These are phyloP conservation scores for Clavelina lepadiformis DNA, from an alignment of 23 tunicate species.

Conservation along the genomic window DNA sequence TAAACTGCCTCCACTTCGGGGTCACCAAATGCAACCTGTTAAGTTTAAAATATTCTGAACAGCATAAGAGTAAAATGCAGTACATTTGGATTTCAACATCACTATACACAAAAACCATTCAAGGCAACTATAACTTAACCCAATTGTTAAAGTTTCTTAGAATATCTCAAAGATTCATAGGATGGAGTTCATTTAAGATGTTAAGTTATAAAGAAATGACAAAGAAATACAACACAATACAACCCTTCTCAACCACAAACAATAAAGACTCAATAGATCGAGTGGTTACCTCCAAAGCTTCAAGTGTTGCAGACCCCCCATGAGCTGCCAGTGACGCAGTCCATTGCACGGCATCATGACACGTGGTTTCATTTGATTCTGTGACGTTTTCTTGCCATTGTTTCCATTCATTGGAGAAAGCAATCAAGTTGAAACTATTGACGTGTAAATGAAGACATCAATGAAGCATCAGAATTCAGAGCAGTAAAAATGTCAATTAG, in stretches of 20 bases:
- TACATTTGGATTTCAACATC: too few relatives aligned
- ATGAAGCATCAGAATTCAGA: neutral
- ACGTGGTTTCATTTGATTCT: constrained; percentile 49
- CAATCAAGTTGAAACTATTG: constrained; percentile 72
- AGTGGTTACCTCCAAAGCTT: constrained; percentile 59
- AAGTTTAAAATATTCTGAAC: neutral
- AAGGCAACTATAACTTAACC: neutral
- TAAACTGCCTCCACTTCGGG: constrained; percentile 67
- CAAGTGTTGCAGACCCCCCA: constrained; percentile 79
- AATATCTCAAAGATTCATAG: too few relatives aligned
- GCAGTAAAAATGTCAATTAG: too few relatives aligned
- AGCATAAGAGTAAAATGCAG: neutral
- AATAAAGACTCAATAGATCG: too few relatives aligned
- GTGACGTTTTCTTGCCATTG: constrained; percentile 76
- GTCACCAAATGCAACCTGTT: constrained; percentile 45
- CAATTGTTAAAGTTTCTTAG: too few relatives aligned
- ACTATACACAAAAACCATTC: neutral
- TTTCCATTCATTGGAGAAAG: constrained; percentile 63
- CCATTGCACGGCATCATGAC: constrained; percentile 92
- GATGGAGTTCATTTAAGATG: too few relatives aligned
- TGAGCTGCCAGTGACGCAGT: constrained; percentile 50
- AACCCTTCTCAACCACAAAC: too few relatives aligned
- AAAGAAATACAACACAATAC: too few relatives aligned
- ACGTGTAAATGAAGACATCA: neutral
- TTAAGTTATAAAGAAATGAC: too few relatives aligned